Evolutionary conservation across 64 coral and sea anemone species (phyloP).

Genomic region (Orbicella faveolata): DNA sequence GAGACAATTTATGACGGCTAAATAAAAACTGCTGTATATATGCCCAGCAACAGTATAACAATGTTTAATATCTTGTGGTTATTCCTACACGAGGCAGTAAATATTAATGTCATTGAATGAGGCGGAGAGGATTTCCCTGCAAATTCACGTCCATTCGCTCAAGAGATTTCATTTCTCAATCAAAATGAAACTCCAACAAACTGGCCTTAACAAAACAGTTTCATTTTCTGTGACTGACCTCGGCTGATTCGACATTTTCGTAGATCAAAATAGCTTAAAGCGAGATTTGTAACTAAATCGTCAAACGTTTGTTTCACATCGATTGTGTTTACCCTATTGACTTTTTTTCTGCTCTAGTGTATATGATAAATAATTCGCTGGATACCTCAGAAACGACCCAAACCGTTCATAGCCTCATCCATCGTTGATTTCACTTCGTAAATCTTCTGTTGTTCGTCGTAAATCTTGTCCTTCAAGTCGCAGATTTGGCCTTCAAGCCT

Average conservation of each 20-base stretch:
- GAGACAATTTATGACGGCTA: not conserved
- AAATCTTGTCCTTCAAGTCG: conserved; percentile 6
- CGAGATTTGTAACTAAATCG: not conserved
- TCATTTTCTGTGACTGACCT: not conserved
- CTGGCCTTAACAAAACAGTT: not conserved
- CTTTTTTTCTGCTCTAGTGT: not conserved
- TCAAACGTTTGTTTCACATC: not conserved
- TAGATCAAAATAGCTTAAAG: not conserved
- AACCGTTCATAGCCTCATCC: conserved; percentile 20
- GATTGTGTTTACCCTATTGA: not conserved
- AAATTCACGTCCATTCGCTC: not conserved
- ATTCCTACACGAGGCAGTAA: not conserved
- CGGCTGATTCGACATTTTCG: not conserved
- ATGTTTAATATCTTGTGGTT: not conserved
- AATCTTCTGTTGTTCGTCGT: conserved; percentile 18
- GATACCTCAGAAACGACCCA: conserved; percentile 1
- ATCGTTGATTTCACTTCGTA: conserved; percentile 4
- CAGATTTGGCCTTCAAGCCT: not conserved
- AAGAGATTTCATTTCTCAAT: not conserved
- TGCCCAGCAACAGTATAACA: not conserved
- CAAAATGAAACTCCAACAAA: not conserved
- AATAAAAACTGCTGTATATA: too few relatives aligned
- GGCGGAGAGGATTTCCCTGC: not conserved
- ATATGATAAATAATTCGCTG: not conserved
- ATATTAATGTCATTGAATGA: not conserved